These are phyloP conservation scores for Eupithecia subfuscata DNA, from an alignment of 2,888 invertebrate genomes.

Conservation along the genomic window DNA sequence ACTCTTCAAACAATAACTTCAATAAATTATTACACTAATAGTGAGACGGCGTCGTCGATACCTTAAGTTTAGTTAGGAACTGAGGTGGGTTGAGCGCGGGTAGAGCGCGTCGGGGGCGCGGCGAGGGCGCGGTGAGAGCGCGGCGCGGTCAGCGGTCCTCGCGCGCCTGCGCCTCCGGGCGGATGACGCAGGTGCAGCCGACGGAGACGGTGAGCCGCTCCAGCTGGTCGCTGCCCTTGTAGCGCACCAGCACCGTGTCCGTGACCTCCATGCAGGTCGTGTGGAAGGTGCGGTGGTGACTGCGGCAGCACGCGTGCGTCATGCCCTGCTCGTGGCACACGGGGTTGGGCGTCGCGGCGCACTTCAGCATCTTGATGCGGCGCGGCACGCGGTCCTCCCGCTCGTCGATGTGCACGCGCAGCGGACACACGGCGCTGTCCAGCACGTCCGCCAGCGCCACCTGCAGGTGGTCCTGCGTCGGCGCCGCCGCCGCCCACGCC, in stretches of 20 bases:
- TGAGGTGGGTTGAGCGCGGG: slow-evolving; percentile 31
- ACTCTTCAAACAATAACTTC: slow-evolving; percentile 25
- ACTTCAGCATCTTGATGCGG: slow-evolving; percentile 71
- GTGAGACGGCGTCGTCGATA: slow-evolving; percentile 24
- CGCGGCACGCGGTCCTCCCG: slow-evolving; percentile 66
- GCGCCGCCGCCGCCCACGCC: slow-evolving; percentile 33
- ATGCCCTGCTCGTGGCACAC: slow-evolving; percentile 62
- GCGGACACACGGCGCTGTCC: slow-evolving; percentile 73
- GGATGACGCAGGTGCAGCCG: slow-evolving; percentile 76
- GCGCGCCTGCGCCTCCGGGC: slow-evolving; percentile 49
- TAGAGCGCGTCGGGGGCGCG: slow-evolving; percentile 31
- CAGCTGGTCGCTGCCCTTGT: slow-evolving; percentile 43
- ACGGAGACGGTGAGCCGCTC: slow-evolving; percentile 63
- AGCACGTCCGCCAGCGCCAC: slow-evolving; percentile 61
- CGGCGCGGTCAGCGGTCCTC: slow-evolving; percentile 28
- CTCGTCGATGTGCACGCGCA: slow-evolving; percentile 62
- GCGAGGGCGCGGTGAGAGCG: slow-evolving; percentile 29
- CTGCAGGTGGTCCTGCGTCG: slow-evolving; percentile 40
- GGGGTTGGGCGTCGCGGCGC: slow-evolving; percentile 62
- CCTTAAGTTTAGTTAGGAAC: slow-evolving; percentile 34
- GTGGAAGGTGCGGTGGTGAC: slow-evolving; percentile 59
- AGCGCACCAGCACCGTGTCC: slow-evolving; percentile 72
- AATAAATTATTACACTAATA: slow-evolving; percentile 34
- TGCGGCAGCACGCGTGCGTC: slow-evolving; percentile 70
- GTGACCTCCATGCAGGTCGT: slow-evolving; percentile 74